Evolutionary conservation across 2,888 invertebrate genomes (phyloP), one percentile per base, ranked within the genome.

Genomic region (Allophyes oxyacanthae): DNA sequence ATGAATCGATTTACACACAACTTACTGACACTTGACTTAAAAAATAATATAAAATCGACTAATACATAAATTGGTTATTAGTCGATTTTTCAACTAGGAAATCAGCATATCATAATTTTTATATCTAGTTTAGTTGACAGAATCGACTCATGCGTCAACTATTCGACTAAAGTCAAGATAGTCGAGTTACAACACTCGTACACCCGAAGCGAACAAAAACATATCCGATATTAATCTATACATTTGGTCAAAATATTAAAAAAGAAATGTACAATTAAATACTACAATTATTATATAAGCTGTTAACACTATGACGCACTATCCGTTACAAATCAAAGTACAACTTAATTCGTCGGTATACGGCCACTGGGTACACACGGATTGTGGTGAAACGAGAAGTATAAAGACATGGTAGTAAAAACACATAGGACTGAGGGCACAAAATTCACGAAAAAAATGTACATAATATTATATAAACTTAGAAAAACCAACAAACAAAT

Each of bases 161-260:
- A 67, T 54, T 51, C 41, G 61, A 69, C 70, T 56, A 57, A 72
- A 51, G 56, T 65, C 74, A 48, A 66, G 4, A 71, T 61, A 74
- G 63, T 71, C 75, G 64, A 71, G 54, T 67, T 57, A 55, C 56
- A 58, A 70, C 54, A 64, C 57, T 57, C 52, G 58, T 74, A 69
- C 64, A 72, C 44, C 62, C 38, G 60, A 72, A 60, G 61, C 60
- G 37, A 75, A 65, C 61, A 58, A 68, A 63, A 71, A 71, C 57
- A 72, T 56, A 77, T 73, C 60, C 63, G 57, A 63, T 63, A 64
- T 72, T 68, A 75, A 59, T 73, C 82, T 84, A 84, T 77, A 84
- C 83, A 87, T 87, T 87, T 88, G 87, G 87, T 88, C 84, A 75
- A 85, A 83, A 77, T 58, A 82, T 76, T 79, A 78, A 78, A 80